phyloP scores from a whole-genome alignment of 2,113 vertebrate species.

The Caranx melampygus region DNA sequence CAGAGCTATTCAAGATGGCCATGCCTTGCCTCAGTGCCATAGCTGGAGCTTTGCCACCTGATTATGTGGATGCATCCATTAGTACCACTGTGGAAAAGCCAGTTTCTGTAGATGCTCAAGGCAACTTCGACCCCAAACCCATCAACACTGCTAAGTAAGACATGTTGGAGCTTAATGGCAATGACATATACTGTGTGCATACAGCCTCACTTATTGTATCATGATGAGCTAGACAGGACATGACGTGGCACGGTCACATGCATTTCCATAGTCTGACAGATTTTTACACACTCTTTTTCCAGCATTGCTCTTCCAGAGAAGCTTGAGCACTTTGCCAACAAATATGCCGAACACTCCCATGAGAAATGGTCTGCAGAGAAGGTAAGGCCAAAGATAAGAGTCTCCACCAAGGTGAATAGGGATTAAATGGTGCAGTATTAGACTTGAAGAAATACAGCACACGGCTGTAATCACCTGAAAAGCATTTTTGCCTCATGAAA shows the following conservation, averaged over 20 bases:
- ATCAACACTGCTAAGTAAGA: slow-evolving; percentile 84
- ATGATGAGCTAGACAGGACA: background rate
- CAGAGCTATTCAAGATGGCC: slow-evolving; percentile 98
- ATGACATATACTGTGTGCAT: background rate
- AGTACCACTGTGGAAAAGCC: slow-evolving; percentile 90
- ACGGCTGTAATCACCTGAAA: background rate
- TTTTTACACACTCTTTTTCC: slow-evolving; percentile 51
- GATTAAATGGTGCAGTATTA: slow-evolving; percentile 28
- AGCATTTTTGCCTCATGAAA: slow-evolving; percentile 10
- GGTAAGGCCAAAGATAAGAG: slow-evolving; percentile 81
- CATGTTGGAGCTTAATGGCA: background rate
- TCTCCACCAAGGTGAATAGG: slow-evolving; percentile 10
- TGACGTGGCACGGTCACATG: background rate
- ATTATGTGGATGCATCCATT: slow-evolving; percentile 93
- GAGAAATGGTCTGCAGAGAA: slow-evolving; percentile 98
- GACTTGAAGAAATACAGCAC: background rate
- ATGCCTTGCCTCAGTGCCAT: slow-evolving; percentile 98
- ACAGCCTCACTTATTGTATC: background rate
- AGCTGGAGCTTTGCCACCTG: slow-evolving; percentile 94
- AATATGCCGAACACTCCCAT: slow-evolving; percentile 94
- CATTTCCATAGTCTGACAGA: slow-evolving; percentile 7
- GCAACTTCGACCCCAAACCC: slow-evolving; percentile 98
- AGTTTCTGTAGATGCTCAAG: slow-evolving; percentile 91
- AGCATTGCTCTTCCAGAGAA: slow-evolving; percentile 96
- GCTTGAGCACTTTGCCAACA: slow-evolving; percentile 93